Evolutionary conservation across 2,113 vertebrate genomes (phyloP).

Genomic region (Odontophorus gujanensis): DNA sequence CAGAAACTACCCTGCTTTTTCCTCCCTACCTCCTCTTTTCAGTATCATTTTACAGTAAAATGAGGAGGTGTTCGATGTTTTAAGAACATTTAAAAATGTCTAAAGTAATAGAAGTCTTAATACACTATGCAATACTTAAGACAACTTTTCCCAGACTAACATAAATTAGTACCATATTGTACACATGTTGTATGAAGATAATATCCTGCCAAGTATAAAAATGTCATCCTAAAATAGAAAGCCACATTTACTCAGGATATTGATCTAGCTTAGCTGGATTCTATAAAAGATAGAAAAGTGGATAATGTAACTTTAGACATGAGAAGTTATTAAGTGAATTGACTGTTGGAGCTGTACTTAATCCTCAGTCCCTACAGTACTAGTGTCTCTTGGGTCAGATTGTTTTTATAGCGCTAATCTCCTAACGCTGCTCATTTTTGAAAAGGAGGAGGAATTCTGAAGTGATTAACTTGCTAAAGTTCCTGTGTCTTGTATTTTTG

Average conservation of each 20-base stretch:
- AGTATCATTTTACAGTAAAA: constrained; percentile 47
- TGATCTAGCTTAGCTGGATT: constrained; percentile 51
- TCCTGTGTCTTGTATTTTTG: neutral
- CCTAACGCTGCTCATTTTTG: neutral
- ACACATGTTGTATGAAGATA: constrained; percentile 55
- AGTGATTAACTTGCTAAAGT: neutral
- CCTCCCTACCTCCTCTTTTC: neutral
- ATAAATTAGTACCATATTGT: constrained; percentile 71
- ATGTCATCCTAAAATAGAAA: constrained; percentile 74
- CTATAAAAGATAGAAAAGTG: constrained; percentile 28
- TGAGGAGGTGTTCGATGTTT: neutral
- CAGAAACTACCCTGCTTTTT: neutral
- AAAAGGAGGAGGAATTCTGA: neutral
- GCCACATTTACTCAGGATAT: constrained; percentile 65
- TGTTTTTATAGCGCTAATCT: constrained; percentile 33
- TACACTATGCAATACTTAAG: constrained; percentile 31
- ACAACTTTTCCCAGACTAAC: constrained; percentile 55
- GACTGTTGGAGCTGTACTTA: neutral
- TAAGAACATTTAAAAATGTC: constrained; percentile 48
- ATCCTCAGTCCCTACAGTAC: neutral
- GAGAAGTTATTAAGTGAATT: constrained; percentile 40
- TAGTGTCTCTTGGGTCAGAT: neutral
- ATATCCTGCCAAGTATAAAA: constrained; percentile 66
- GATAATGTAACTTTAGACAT: constrained; percentile 53
- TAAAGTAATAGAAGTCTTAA: constrained; percentile 59